Base-by-base conservation (phyloP, 2,113 vertebrate species). In the Aspiorhynchus laticeps region DNA sequence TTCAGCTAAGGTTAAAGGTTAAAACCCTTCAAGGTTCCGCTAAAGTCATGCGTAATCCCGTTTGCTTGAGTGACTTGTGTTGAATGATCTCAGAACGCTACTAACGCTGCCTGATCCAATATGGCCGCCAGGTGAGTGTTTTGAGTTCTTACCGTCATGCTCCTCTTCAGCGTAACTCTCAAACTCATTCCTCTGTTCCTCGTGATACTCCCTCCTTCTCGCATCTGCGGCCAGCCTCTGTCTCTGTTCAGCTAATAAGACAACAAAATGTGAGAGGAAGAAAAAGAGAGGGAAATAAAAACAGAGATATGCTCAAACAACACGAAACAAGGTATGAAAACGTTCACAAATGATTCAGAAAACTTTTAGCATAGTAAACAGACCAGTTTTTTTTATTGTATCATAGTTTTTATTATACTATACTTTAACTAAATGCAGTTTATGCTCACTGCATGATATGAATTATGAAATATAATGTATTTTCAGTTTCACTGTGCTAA, bases 141-240 rank as follows among this genome's bases (percentile, higher is more conserved):
- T 33, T 56, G 8, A 81, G 28, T 19, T 85, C 59, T 88, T 63
- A 98, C 97, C 97, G 8, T 97, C 93, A 0, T 90, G 84, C 2
- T 97, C 96, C 86, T 98, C 96, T 88, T 97, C 96, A 1, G 93
- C 93, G 4, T 93, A 93, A 91, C 92, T 96, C 93, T 97, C 96
- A 85, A 90, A 95, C 82, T 96, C 90, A 0, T 95, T 94, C 85
- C 94, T 94, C 88, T 95, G 95, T 75, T 96, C 95, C 84, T 97
- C 95, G 0, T 95, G 92, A 83, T 96, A 96, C 73, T 97, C 95
- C 86, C 92, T 94, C 81, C 74, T 94, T 15, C 95, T 93, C 79
- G 96, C 92, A 1, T 97, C 96, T 9, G 93, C 96, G 26, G 93
- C 86, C 87, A 96, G 90, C 77, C 93, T 93, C 92, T 95, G 95